Evolutionary conservation across 2,888 invertebrate genomes (phyloP), one percentile per base, ranked within the genome.

Genomic region (Epinotia nisella): DNA sequence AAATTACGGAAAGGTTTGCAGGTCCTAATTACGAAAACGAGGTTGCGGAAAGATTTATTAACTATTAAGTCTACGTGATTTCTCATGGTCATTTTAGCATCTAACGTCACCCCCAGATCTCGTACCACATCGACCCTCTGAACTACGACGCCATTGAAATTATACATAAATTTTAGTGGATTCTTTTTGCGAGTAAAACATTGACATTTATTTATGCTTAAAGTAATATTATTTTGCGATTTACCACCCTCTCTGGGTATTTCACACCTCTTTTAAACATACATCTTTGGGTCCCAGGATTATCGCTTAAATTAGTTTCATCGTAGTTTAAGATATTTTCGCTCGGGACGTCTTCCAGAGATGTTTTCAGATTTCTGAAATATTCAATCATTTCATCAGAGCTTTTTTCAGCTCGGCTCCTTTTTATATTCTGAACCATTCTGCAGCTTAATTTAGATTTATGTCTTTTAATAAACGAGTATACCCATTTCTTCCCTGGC

Each of bases 191-290:
- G n/a, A n/a, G n/a, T n/a, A n/a, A n/a, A n/a, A n/a, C n/a, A n/a
- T n/a, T n/a, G n/a, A n/a, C n/a, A n/a, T n/a, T n/a, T n/a, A n/a
- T n/a, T n/a, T n/a, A n/a, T n/a, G n/a, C n/a, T n/a, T n/a, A n/a
- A n/a, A n/a, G n/a, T n/a, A n/a, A n/a, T n/a, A n/a, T n/a, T n/a
- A n/a, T n/a, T n/a, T n/a, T n/a, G n/a, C n/a, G n/a, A 35, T 59
- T 39, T 39, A 35, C 3, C 10, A 60, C 35, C 59, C 39, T 60
- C n/a, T 39, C 39, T 17, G 29, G 59, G 35, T 59, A 59, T 80
- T 71, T 76, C 73, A 29, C 62, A 41, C 77, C 83, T 51, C 70
- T 81, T 83, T 75, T 83, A 66, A 67, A 61, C 60, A 64, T 56
- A 56, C 62, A 51, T 24, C 39, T 62, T 49, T 55, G 29, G 21